Conservation (phyloP, 2,113 vertebrate species). For the Pluvialis apricaria region DNA sequence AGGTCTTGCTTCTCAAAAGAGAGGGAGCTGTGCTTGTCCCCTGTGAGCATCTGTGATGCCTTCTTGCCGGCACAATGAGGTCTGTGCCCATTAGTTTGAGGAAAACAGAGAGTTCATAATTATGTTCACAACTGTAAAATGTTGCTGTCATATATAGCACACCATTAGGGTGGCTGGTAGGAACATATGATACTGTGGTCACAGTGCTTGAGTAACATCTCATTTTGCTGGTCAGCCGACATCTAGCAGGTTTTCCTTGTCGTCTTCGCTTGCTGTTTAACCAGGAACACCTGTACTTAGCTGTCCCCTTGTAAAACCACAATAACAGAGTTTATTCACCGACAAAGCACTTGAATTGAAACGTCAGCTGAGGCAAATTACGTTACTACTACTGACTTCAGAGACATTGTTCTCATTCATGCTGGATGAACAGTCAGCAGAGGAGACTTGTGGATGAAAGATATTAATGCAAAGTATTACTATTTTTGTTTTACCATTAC, state of each 20-base stretch:
- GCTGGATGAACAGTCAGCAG: background rate
- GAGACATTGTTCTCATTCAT: background rate
- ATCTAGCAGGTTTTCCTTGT: background rate
- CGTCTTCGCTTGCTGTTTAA: background rate
- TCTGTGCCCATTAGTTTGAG: background rate
- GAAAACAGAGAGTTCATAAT: background rate
- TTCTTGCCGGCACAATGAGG: background rate
- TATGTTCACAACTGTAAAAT: background rate
- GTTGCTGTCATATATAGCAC: background rate
- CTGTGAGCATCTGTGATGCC: background rate
- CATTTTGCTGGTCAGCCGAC: background rate
- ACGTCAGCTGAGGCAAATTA: background rate
- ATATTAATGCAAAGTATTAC: background rate
- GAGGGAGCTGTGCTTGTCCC: background rate
- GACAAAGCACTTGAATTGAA: background rate
- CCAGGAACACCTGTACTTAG: background rate
- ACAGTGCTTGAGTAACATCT: background rate
- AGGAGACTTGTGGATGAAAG: background rate
- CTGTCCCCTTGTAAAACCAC: background rate
- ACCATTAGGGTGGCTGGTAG: background rate
- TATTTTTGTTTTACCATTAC: background rate
- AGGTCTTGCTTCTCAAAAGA: background rate
- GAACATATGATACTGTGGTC: background rate
- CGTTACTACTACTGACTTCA: background rate
- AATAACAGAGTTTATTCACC: background rate